phyloP scores from a whole-genome alignment of 1,140 invertebrate genomes.

The Penaeus vannamei region DNA sequence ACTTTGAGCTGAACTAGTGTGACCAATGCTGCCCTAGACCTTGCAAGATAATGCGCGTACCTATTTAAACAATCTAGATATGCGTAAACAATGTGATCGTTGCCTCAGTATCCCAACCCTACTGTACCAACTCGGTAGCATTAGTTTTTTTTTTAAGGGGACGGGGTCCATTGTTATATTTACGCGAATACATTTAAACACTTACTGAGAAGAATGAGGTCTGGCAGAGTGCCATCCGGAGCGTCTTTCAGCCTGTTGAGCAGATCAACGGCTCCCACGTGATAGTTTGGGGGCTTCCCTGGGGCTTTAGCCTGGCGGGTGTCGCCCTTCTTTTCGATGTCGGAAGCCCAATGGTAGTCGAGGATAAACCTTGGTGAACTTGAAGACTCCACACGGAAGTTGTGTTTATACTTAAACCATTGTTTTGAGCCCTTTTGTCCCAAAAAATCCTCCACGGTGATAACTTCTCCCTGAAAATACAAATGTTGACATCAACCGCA shows the following conservation, averaged over 20 bases:
- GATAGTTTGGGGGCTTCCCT: not conserved
- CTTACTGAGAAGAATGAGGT: slow-evolving; percentile 38
- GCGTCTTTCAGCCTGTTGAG: not conserved
- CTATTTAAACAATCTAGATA: too few relatives aligned
- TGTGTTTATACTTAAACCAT: slow-evolving; percentile 61
- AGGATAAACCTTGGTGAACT: slow-evolving; percentile 3
- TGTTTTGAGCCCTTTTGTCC: slow-evolving; percentile 38
- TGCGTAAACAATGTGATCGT: too few relatives aligned
- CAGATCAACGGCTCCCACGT: not conserved
- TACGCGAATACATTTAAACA: not conserved
- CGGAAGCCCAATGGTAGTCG: slow-evolving; percentile 55
- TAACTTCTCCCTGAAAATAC: slow-evolving; percentile 38
- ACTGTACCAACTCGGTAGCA: too few relatives aligned
- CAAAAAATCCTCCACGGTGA: slow-evolving; percentile 54
- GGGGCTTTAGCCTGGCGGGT: not conserved
- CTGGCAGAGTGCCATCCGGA: slow-evolving; percentile 14
- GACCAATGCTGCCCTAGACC: too few relatives aligned
- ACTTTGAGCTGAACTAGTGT: too few relatives aligned
- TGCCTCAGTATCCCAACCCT: too few relatives aligned
- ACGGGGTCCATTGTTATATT: too few relatives aligned
- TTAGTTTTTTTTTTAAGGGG: too few relatives aligned
- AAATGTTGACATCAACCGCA: too few relatives aligned
- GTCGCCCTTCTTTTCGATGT: slow-evolving; percentile 4
- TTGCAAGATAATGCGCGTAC: too few relatives aligned
- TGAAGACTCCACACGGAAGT: slow-evolving; percentile 45